phyloP scores from a whole-genome alignment of 1,140 invertebrate genomes.

The Choristoneura fumiferana region DNA sequence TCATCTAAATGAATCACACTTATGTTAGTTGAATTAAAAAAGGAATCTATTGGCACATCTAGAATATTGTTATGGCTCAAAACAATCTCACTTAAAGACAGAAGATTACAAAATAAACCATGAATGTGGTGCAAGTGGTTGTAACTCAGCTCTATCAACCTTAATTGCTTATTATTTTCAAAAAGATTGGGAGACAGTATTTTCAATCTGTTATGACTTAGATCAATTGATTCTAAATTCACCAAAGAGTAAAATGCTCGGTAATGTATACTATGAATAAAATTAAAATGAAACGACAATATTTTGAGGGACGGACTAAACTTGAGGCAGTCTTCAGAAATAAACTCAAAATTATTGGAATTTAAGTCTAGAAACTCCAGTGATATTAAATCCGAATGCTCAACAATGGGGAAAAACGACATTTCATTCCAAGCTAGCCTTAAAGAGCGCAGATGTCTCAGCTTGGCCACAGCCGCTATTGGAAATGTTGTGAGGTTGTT shows the following conservation, averaged over 20 bases:
- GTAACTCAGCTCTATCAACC: slow-evolving; percentile 90
- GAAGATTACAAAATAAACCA: slow-evolving; percentile 88
- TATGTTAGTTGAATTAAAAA: slow-evolving; percentile 85
- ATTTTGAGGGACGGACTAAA: slow-evolving; percentile 90
- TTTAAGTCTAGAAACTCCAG: slow-evolving; percentile 90
- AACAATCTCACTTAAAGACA: slow-evolving; percentile 88
- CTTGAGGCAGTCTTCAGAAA: slow-evolving; percentile 89
- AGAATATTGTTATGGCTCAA: slow-evolving; percentile 94
- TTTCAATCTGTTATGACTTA: slow-evolving; percentile 93
- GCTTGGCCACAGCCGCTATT: slow-evolving; percentile 85
- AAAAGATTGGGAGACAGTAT: slow-evolving; percentile 87
- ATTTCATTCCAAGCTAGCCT: slow-evolving; percentile 90
- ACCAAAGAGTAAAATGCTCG: slow-evolving; percentile 86
- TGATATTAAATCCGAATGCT: slow-evolving; percentile 84
- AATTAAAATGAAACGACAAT: slow-evolving; percentile 91
- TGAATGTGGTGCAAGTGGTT: slow-evolving; percentile 93
- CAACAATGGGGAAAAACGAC: slow-evolving; percentile 82
- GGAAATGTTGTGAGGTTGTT: slow-evolving; percentile 92
- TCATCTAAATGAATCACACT: slow-evolving; percentile 66
- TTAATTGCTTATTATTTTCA: slow-evolving; percentile 85
- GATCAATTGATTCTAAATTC: slow-evolving; percentile 89
- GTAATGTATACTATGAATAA: slow-evolving; percentile 88
- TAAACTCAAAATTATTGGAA: slow-evolving; percentile 91
- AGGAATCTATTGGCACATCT: slow-evolving; percentile 90
- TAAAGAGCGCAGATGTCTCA: slow-evolving; percentile 86